Percentiles rank a stretch among this genome's conserved stretches.
Evolutionary conservation across 1,140 invertebrate genomes (phyloP).

Genomic region (Hypothenemus hampei): DNA sequence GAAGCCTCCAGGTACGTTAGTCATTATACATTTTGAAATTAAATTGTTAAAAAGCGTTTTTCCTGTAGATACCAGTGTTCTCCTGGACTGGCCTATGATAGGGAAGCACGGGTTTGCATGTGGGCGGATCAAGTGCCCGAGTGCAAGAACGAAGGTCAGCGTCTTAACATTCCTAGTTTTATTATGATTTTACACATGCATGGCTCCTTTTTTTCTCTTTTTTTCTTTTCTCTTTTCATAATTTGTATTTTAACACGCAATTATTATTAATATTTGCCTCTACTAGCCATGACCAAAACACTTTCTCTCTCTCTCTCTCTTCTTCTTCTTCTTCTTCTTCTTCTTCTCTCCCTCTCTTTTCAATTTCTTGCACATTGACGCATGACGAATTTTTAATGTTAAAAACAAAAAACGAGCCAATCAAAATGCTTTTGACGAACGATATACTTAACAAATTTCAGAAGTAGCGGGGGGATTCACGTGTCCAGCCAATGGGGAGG

Average conservation of each 20-base stretch:
- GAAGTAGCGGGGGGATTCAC: conserved; percentile 85
- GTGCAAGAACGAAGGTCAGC: conserved; percentile 78
- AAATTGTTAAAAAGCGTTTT: not conserved
- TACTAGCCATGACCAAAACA: too few relatives aligned
- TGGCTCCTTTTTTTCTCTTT: too few relatives aligned
- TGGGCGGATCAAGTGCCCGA: conserved; percentile 91
- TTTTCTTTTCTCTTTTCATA: too few relatives aligned
- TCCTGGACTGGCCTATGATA: conserved; percentile 88
- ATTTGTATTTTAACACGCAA: too few relatives aligned
- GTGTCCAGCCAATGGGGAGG: conserved; percentile 77
- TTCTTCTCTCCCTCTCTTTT: too few relatives aligned
- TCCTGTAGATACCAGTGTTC: conserved; percentile 74
- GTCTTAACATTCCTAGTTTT: conserved; percentile 1
- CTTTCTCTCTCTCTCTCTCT: too few relatives aligned
- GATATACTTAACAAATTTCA: conserved; percentile 47
- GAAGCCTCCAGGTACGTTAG: conserved; percentile 65
- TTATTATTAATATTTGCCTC: too few relatives aligned
- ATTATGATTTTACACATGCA: too few relatives aligned
- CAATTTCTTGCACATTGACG: too few relatives aligned
- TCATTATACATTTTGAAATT: not conserved
- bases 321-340: too few relatives aligned
- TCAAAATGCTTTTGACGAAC: conserved; percentile 21
- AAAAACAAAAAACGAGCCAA: conserved; percentile 24
- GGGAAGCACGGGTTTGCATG: conserved; percentile 87
- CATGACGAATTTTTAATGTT: too few relatives aligned